Evolutionary conservation across 2,888 invertebrate genomes (phyloP).

Genomic region (Euproctis similis): DNA sequence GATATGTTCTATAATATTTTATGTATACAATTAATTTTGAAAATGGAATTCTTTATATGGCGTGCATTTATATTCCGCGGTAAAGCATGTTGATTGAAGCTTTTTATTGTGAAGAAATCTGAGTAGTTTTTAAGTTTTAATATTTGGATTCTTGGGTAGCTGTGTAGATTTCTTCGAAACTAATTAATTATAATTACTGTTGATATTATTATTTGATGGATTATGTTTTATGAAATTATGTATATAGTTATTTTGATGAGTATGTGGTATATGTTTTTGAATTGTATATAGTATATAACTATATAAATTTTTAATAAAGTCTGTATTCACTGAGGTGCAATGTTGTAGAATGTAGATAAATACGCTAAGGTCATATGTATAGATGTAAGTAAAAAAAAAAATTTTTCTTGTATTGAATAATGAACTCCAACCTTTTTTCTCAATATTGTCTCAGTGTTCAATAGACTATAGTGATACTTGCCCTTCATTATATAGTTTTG

Average conservation of each 20-base stretch:
- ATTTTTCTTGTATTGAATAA: too few species aligned
- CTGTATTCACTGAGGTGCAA: slow-evolving; percentile 19
- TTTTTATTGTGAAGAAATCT: too few species aligned
- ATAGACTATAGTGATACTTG: slow-evolving; percentile 53
- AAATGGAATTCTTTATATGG: too few species aligned
- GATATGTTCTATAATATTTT: too few species aligned
- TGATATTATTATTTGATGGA: slow-evolving; percentile 47
- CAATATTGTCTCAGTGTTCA: slow-evolving; percentile 17
- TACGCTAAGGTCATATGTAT: too few species aligned
- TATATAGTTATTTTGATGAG: slow-evolving; percentile 51
- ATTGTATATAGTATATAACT: slow-evolving; percentile 24
- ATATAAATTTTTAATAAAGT: slow-evolving; percentile 17
- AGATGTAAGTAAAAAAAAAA: slow-evolving; percentile 1
- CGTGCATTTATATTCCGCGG: too few species aligned
- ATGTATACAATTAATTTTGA: too few species aligned
- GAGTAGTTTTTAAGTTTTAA: slow-evolving; percentile 36
- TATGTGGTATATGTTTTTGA: slow-evolving; percentile 23
- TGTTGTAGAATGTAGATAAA: slow-evolving; percentile 8
- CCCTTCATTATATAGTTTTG: slow-evolving; percentile 55
- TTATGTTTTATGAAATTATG: slow-evolving; percentile 50
- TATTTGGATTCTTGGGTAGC: slow-evolving; percentile 11
- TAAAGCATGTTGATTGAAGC: too few species aligned
- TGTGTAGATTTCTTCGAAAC: slow-evolving; percentile 20
- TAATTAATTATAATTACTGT: slow-evolving; percentile 33
- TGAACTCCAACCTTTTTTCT: too few species aligned